A percentile compares a stretch with the other conserved stretches of the same genome.
phyloP scores from a whole-genome alignment of 2,113 vertebrate genomes.

The Clarias batrachus region DNA sequence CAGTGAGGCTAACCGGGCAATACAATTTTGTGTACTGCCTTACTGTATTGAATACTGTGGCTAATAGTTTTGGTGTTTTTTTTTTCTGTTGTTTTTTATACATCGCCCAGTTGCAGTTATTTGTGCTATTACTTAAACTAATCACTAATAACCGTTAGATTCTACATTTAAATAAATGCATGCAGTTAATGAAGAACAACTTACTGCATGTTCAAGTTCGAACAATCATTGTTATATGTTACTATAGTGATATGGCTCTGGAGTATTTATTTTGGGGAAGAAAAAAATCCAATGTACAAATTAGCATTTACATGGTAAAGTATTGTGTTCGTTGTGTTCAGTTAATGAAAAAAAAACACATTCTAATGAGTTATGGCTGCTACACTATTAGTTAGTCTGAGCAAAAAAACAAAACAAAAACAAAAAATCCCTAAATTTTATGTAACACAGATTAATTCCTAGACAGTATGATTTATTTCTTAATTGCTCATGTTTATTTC shows the following conservation, averaged over 20 bases:
- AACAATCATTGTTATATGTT: background rate
- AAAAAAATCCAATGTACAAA: background rate
- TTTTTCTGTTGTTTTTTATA: background rate
- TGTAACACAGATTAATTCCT: too few species aligned
- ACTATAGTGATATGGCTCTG: background rate
- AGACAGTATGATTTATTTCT: too few species aligned
- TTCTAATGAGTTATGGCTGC: too few species aligned
- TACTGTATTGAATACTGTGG: background rate
- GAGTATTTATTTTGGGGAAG: background rate
- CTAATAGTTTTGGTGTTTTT: background rate
- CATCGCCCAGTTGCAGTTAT: background rate
- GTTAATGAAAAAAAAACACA: too few species aligned
- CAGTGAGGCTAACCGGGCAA: background rate
- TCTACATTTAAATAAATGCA: background rate
- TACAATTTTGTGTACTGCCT: background rate
- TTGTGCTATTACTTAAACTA: background rate
- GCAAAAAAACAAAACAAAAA: too few species aligned
- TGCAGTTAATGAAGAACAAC: background rate
- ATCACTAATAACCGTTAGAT: background rate
- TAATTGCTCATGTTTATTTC: too few species aligned
- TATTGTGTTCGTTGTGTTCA: too few species aligned
- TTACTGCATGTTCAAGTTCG: background rate
- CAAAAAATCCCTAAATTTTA: too few species aligned
- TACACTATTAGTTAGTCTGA: too few species aligned
- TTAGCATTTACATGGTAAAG: too few species aligned